These are phyloP conservation scores for Bucorvus abyssinicus DNA, from an alignment of 2,797 vertebrate species.

Conservation along the genomic window DNA sequence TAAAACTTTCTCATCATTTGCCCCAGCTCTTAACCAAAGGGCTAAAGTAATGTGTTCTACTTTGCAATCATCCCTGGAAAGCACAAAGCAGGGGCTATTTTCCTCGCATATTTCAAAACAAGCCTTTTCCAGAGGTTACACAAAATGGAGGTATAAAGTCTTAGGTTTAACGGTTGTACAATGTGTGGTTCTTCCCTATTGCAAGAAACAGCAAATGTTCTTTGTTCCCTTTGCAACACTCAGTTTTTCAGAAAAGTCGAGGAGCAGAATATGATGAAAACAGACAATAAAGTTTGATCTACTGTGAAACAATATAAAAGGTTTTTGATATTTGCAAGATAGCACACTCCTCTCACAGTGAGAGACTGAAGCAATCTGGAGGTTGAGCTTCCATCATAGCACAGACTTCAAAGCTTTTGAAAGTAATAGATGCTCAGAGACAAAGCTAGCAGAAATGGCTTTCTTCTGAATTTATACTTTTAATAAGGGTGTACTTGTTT, in stretches of 20 bases:
- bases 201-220: not conserved
- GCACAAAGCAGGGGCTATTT: not conserved
- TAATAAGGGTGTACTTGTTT: not conserved
- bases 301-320: not conserved
- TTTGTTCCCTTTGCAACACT: not conserved
- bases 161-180: not conserved
- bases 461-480: conserved; percentile 25
- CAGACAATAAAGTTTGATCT: not conserved
- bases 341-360: accelerated
- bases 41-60: not conserved
- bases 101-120: not conserved
- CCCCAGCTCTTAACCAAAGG: not conserved
- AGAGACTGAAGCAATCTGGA: not conserved
- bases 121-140: not conserved
- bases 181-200: not conserved
- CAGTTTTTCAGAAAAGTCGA: not conserved
- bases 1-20: not conserved
- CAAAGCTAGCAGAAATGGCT: not conserved
- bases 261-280: not conserved
- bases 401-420: not conserved
- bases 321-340: not conserved
- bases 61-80: not conserved
- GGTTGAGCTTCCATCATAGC: not conserved
- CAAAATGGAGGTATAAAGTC: not conserved
- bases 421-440: not conserved